These are phyloP conservation scores for Aramus guarauna DNA, from an alignment of 2,113 vertebrate species.

Conservation along the genomic window DNA sequence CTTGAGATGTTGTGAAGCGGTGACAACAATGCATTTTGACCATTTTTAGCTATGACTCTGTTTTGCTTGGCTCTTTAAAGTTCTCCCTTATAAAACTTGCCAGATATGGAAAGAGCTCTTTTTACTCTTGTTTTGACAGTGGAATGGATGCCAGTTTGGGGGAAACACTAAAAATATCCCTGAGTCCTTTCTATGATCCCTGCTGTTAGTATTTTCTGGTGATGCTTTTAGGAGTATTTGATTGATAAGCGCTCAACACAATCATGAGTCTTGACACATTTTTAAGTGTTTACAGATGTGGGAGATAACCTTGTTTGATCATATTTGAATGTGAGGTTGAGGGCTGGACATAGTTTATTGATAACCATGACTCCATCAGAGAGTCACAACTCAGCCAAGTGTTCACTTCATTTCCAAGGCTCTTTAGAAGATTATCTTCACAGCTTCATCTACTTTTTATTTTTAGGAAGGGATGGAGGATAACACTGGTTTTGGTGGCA, in stretches of 20 bases:
- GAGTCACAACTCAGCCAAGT: not conserved
- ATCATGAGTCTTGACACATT: not conserved
- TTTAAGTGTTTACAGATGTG: not conserved
- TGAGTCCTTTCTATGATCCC: not conserved
- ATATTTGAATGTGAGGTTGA: not conserved
- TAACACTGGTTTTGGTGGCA: not conserved
- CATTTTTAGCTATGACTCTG: not conserved
- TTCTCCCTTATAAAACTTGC: not conserved
- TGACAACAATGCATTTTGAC: not conserved
- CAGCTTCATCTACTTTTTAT: not conserved
- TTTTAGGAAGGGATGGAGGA: not conserved
- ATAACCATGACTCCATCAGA: not conserved
- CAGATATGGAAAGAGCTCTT: not conserved
- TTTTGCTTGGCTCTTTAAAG: not conserved
- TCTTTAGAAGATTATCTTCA: not conserved
- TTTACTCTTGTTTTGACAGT: slow-evolving; percentile 11
- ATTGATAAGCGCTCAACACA: not conserved
- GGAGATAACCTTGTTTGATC: not conserved
- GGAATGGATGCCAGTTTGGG: not conserved
- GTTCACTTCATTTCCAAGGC: not conserved
- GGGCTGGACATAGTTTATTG: not conserved
- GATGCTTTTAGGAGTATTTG: not conserved
- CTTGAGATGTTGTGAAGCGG: not conserved
- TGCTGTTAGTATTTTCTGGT: not conserved
- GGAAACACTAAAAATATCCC: not conserved